phyloP scores from a whole-genome alignment of 2,113 vertebrate genomes.

The Leucopternis melanops region DNA sequence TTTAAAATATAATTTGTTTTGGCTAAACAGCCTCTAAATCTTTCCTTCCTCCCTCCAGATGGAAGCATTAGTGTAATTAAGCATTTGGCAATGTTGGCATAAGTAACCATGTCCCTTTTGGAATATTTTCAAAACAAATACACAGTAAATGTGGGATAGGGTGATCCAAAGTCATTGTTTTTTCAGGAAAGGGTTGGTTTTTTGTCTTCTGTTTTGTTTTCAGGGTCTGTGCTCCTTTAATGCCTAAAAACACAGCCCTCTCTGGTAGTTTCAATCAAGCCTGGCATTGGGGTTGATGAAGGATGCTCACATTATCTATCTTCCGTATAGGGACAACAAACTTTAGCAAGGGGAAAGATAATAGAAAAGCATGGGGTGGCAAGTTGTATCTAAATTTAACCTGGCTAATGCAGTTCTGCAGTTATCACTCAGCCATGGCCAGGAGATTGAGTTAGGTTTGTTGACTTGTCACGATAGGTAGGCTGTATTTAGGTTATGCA shows the following conservation, averaged over 20 bases:
- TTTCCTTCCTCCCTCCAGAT: slow-evolving; percentile 46
- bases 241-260: not conserved
- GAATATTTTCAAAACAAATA: slow-evolving; percentile 45
- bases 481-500: not conserved
- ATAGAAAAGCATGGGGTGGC: not conserved
- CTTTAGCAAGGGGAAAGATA: not conserved
- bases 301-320: rapidly evolving
- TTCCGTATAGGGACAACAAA: not conserved
- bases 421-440: not conserved
- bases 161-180: not conserved
- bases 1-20: slow-evolving; percentile 29
- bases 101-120: slow-evolving; percentile 20
- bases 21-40: slow-evolving; percentile 24
- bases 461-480: not conserved
- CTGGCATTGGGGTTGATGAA: not conserved
- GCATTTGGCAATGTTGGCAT: slow-evolving; percentile 10
- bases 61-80: slow-evolving; percentile 42
- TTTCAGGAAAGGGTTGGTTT: not conserved
- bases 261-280: not conserved
- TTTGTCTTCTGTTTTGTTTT: not conserved
- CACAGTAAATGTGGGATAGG: not conserved
- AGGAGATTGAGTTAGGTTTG: not conserved
- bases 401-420: not conserved
- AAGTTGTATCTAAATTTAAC: not conserved
- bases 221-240: not conserved